Evolutionary conservation across 1,140 invertebrate species (phyloP).

Genomic region (Oppia nitens): DNA sequence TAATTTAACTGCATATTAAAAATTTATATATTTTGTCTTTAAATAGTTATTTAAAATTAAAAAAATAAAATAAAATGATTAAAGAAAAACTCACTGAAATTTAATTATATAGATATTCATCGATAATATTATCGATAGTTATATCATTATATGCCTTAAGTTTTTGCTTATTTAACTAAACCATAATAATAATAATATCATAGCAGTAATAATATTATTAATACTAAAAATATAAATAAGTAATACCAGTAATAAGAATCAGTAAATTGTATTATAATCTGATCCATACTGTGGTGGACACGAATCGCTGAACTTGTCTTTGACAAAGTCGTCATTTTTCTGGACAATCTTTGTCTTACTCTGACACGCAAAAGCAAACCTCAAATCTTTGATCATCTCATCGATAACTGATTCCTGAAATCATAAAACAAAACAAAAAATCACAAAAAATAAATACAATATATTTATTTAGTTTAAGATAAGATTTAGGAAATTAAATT

Average conservation of each 20-base stretch:
- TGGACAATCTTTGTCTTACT: conserved; percentile 23
- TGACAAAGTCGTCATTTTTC: conserved; percentile 3
- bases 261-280: conserved; percentile 7
- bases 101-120: too few relatives aligned
- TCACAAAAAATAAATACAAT: neutral
- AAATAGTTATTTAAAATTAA: too few relatives aligned
- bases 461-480: neutral
- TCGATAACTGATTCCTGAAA: conserved; percentile 23
- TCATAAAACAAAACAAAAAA: neutral
- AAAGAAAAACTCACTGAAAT: too few relatives aligned
- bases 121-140: too few relatives aligned
- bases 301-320: neutral
- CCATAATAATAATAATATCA: too few relatives aligned
- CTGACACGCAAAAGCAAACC: conserved; percentile 24
- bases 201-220: too few relatives aligned
- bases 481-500: neutral
- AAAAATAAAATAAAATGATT: too few relatives aligned
- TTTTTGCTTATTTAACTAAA: too few relatives aligned
- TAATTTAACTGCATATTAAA: too few relatives aligned
- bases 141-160: too few relatives aligned
- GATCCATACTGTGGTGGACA: conserved; percentile 11
- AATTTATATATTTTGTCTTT: too few relatives aligned
- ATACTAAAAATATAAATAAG: too few relatives aligned
- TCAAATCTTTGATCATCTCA: conserved; percentile 24
- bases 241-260: neutral